Conservation (phyloP, 2,888 invertebrate species). For the Timandra comae region DNA sequence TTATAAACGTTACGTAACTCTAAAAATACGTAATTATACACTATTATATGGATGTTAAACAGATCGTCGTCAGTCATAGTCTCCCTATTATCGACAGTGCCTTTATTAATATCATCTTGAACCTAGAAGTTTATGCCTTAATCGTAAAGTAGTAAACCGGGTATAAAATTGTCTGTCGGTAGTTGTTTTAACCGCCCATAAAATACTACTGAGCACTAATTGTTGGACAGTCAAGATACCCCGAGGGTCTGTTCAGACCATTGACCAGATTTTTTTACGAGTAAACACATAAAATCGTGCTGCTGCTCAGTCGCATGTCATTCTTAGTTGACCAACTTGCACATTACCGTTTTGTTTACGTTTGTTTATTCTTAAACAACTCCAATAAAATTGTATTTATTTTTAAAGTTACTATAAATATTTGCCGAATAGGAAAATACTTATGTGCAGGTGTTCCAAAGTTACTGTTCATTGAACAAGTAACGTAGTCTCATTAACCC, state of each 20-base stretch:
- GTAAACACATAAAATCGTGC: constrained; percentile 43
- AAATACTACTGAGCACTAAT: constrained; percentile 61
- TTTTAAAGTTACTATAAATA: constrained; percentile 2
- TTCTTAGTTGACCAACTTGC: constrained; percentile 7
- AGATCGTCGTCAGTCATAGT: too few species aligned
- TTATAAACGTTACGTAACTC: too few species aligned
- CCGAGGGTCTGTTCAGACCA: constrained; percentile 33
- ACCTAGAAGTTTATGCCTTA: constrained; percentile 26
- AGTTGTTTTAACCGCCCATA: constrained; percentile 56
- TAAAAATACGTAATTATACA: too few species aligned
- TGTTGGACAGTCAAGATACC: constrained; percentile 41
- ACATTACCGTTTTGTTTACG: constrained; percentile 19
- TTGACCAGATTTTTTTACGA: constrained; percentile 47
- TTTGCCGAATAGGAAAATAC: constrained; percentile 1
- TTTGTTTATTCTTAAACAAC: constrained; percentile 8
- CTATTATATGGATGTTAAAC: too few species aligned
- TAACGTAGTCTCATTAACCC: too few species aligned
- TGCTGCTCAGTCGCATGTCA: too few species aligned
- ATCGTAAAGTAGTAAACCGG: constrained; percentile 42
- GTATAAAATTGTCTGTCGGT: constrained; percentile 50
- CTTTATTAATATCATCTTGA: too few species aligned
- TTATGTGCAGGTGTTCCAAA: too few species aligned
- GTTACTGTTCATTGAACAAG: too few species aligned
- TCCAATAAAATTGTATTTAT: constrained; percentile 10
- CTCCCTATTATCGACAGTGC: too few species aligned